These are phyloP conservation scores for Parapsyche elsis DNA, from an alignment of 1,140 invertebrate genomes.

Conservation along the genomic window DNA sequence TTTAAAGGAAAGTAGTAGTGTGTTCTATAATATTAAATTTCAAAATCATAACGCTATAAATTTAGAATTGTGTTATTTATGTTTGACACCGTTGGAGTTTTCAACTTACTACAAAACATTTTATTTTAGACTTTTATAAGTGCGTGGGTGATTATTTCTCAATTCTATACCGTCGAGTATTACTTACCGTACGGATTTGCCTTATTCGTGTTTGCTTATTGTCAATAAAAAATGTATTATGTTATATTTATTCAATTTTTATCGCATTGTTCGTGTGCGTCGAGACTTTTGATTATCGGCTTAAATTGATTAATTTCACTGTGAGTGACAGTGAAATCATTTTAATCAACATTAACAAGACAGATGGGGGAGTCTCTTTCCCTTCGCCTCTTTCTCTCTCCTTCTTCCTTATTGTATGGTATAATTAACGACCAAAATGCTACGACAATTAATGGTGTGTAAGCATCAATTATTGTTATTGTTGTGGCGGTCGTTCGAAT, in stretches of 20 bases:
- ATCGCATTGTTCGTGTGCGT: background rate
- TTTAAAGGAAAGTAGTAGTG: too few relatives aligned
- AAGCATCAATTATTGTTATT: slow-evolving; percentile 40
- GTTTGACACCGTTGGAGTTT: background rate
- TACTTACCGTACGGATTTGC: too few relatives aligned
- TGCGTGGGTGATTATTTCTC: slow-evolving; percentile 21
- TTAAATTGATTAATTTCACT: slow-evolving; percentile 27
- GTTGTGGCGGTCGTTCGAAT: background rate
- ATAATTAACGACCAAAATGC: slow-evolving; percentile 27
- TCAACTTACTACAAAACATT: background rate
- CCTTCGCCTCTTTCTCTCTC: too few relatives aligned
- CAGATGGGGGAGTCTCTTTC: slow-evolving; percentile 25
- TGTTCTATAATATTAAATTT: too few relatives aligned
- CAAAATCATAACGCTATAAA: too few relatives aligned
- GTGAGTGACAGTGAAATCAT: slow-evolving; percentile 33
- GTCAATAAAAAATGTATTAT: slow-evolving; percentile 1
- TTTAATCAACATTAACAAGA: slow-evolving; percentile 45
- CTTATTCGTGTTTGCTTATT: too few relatives aligned
- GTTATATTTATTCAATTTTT: background rate
- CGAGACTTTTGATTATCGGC: background rate
- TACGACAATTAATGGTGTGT: slow-evolving; percentile 24
- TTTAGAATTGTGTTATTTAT: background rate
- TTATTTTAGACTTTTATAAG: background rate
- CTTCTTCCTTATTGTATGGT: background rate
- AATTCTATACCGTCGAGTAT: background rate